Conservation (phyloP, 2,888 invertebrate genomes). For the Phlogophora meticulosa region DNA sequence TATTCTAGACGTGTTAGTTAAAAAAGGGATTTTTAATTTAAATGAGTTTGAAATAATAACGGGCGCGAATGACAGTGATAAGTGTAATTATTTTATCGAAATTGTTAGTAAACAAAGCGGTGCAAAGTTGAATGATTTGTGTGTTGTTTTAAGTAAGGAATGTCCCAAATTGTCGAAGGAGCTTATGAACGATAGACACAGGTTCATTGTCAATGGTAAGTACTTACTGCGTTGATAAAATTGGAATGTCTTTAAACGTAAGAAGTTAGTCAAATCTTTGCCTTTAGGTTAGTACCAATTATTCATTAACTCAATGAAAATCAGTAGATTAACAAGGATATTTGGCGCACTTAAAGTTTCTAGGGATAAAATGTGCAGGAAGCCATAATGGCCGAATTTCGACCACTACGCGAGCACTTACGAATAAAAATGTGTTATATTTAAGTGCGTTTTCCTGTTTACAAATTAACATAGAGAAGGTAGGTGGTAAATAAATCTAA, state of each 20-base stretch:
- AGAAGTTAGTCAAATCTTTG: constrained; percentile 12
- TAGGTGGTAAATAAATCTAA: constrained; percentile 1
- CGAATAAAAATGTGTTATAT: neutral
- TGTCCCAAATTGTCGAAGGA: constrained; percentile 92
- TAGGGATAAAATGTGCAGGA: too few species aligned
- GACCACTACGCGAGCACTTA: too few species aligned
- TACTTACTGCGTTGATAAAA: constrained; percentile 31
- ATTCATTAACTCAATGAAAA: neutral
- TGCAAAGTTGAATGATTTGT: constrained; percentile 92
- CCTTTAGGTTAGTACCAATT: neutral
- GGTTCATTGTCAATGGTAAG: constrained; percentile 87
- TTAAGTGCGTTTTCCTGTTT: neutral
- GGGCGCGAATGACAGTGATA: constrained; percentile 86
- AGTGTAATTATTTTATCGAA: constrained; percentile 92
- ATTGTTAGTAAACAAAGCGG: constrained; percentile 92
- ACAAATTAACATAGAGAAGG: neutral
- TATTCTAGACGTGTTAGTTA: constrained; percentile 92
- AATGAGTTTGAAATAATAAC: constrained; percentile 91
- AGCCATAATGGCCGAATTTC: too few species aligned
- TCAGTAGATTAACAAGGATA: neutral
- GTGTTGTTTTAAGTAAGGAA: constrained; percentile 92
- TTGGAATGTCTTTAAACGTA: constrained; percentile 10
- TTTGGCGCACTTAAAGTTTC: too few species aligned
- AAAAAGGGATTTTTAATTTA: constrained; percentile 92
- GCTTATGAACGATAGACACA: constrained; percentile 91